Conservation (phyloP, 1,140 invertebrate species). For the Charaxes varanes region DNA sequence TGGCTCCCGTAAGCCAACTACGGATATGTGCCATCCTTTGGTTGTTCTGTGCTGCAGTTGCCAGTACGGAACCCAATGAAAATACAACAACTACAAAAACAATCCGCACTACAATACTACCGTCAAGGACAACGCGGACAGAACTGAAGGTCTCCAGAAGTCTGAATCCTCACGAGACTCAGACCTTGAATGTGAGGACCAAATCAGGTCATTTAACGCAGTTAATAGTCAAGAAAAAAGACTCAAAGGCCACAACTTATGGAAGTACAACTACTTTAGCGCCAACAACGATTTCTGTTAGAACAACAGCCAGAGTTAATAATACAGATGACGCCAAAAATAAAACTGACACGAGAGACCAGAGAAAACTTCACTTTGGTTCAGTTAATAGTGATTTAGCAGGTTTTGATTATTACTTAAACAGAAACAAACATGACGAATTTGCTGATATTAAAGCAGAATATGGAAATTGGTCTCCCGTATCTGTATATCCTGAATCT, state of each 20-base stretch:
- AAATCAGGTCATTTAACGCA: conserved; percentile 83
- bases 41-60: conserved; percentile 36
- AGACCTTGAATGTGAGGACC: conserved; percentile 83
- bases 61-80: conserved; percentile 33
- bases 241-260: conserved; percentile 52
- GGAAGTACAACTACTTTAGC: conserved; percentile 37
- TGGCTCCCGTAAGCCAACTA: conserved; percentile 56
- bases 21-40: conserved; percentile 52
- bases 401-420: conserved; percentile 67
- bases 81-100: conserved; percentile 58
- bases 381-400: conserved; percentile 54
- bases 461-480: conserved; percentile 72
- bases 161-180: conserved; percentile 82
- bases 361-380: conserved; percentile 58
- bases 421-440: conserved; percentile 61
- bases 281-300: conserved; percentile 46
- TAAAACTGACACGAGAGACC: conserved; percentile 56
- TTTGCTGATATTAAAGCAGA: conserved; percentile 64
- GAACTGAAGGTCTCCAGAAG: conserved; percentile 85
- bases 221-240: conserved; percentile 84
- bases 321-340: conserved; percentile 45
- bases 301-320: conserved; percentile 33
- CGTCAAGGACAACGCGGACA: conserved; percentile 77
- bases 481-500: conserved; percentile 66
- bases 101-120: conserved; percentile 59